These are phyloP conservation scores for Geococcyx californianus DNA, from an alignment of 2,113 vertebrate genomes.

Conservation along the genomic window DNA sequence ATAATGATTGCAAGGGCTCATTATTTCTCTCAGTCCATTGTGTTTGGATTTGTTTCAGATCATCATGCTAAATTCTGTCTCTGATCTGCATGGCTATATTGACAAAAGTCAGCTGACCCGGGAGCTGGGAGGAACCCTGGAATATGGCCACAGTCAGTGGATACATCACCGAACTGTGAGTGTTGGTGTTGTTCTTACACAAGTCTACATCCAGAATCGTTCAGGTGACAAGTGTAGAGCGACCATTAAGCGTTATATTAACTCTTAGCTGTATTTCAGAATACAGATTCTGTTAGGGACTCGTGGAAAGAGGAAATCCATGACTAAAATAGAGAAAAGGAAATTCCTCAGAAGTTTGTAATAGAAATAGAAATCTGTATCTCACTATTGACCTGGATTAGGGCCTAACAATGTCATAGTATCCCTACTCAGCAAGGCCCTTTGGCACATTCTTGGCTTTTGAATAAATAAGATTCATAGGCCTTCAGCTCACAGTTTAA, in stretches of 20 bases:
- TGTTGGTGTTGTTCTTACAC: not conserved
- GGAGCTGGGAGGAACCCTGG: constrained; percentile 89
- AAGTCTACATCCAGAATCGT: fast-evolving
- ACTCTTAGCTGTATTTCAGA: not conserved
- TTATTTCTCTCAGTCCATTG: not conserved
- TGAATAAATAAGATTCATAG: not conserved
- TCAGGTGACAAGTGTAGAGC: not conserved
- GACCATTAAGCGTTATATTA: not conserved
- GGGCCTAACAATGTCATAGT: not conserved
- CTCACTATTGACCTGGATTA: not conserved
- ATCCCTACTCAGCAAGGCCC: not conserved
- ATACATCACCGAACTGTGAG: constrained; percentile 94
- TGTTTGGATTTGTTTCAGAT: constrained; percentile 78
- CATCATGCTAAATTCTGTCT: constrained; percentile 91
- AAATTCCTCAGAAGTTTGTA: not conserved
- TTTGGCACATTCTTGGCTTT: not conserved
- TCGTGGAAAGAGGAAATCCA: not conserved
- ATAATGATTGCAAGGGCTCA: not conserved
- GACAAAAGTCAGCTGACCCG: constrained; percentile 91
- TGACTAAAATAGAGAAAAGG: not conserved
- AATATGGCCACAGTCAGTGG: constrained; percentile 93
- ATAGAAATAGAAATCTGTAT: not conserved
- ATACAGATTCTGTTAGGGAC: not conserved
- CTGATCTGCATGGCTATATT: constrained; percentile 91
- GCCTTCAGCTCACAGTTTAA: not conserved